phyloP scores from a whole-genome alignment of 1,140 invertebrate genomes.

The Lutraria rhynchaena region DNA sequence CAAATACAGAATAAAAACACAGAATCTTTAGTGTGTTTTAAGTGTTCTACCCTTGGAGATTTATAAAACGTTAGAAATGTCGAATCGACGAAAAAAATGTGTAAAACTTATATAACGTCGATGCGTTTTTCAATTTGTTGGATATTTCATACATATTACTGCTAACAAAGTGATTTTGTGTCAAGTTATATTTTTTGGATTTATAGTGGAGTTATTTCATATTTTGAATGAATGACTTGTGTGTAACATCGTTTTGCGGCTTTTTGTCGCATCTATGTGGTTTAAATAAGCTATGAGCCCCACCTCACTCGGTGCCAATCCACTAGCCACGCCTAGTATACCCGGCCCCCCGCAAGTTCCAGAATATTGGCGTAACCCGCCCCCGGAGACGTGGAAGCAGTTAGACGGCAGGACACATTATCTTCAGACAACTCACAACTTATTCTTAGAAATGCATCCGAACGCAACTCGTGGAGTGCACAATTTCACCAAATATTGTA shows the following conservation, averaged over 20 bases:
- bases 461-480: slow-evolving; percentile 39
- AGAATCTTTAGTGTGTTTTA: too few species aligned
- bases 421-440: slow-evolving; percentile 30
- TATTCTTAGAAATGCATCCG: slow-evolving; percentile 48
- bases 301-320: slow-evolving; percentile 20
- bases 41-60: too few species aligned
- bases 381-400: slow-evolving; percentile 7
- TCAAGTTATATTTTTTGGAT: too few species aligned
- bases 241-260: slow-evolving; percentile 39
- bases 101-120: background rate
- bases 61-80: background rate
- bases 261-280: slow-evolving; percentile 46
- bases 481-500: slow-evolving; percentile 35
- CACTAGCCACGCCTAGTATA: slow-evolving; percentile 12
- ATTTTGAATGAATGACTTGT: slow-evolving; percentile 43
- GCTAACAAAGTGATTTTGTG: slow-evolving; percentile 7
- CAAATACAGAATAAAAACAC: too few species aligned
- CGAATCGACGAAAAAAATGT: slow-evolving; percentile 8
- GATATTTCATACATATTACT: slow-evolving; percentile 4
- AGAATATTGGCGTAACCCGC: slow-evolving; percentile 25
- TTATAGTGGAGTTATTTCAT: background rate
- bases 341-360: slow-evolving; percentile 10
- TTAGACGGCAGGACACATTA: slow-evolving; percentile 27
- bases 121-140: background rate
- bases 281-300: slow-evolving; percentile 53